These are phyloP conservation scores for Sericinus montela DNA, from an alignment of 2,888 invertebrate species.

Conservation along the genomic window DNA sequence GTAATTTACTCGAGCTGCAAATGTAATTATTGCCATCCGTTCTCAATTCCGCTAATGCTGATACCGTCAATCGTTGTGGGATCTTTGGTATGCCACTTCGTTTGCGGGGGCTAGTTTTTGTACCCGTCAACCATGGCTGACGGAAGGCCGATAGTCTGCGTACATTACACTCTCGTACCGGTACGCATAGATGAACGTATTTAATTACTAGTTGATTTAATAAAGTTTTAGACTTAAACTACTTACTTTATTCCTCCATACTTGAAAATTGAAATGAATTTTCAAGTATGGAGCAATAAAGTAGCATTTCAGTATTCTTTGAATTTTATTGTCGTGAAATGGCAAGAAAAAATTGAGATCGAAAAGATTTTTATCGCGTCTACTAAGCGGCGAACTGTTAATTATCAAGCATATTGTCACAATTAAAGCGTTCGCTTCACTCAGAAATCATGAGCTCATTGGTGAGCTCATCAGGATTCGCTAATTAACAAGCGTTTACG, in stretches of 20 bases:
- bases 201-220: no score
- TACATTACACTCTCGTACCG: neutral
- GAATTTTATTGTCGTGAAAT: no score
- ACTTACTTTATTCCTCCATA: no score
- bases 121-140: conserved; percentile 5
- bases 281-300: no score
- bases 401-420: conserved; percentile 48
- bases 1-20: conserved; percentile 5
- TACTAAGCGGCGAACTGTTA: conserved; percentile 28
- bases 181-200: no score
- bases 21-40: conserved; percentile 37
- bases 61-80: conserved; percentile 22
- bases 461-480: conserved; percentile 56
- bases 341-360: no score
- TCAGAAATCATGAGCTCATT: conserved; percentile 58
- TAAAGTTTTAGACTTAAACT: no score
- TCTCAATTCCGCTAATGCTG: conserved; percentile 17
- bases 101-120: conserved; percentile 50
- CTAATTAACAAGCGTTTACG: conserved; percentile 20
- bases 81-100: conserved; percentile 36
- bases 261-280: no score
- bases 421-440: conserved; percentile 52
- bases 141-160: conserved; percentile 39
- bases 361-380: neutral
- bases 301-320: no score